Conservation (phyloP, 2,888 invertebrate species). For the Tetrapedia diversipes region DNA sequence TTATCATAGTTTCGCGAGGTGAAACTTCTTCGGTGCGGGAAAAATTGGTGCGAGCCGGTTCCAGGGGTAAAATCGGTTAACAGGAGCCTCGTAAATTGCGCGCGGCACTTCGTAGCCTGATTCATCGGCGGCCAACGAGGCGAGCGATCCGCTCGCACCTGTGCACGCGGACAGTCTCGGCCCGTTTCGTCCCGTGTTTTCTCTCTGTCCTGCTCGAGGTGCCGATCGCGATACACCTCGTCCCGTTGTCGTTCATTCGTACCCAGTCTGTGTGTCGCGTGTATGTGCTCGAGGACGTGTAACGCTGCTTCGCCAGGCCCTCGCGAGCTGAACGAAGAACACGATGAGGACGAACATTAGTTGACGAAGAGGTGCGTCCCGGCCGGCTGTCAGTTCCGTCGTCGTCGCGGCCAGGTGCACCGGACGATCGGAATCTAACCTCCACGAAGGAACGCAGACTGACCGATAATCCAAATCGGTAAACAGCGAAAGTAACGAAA, state of each 20-base stretch:
- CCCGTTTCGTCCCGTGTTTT: neutral
- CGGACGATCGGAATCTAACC: constrained; percentile 43
- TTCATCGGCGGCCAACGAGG: neutral
- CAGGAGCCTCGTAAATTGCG: neutral
- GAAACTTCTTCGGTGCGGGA: neutral
- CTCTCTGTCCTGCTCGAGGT: constrained; percentile 1
- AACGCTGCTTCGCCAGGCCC: constrained; percentile 43
- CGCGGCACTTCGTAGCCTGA: neutral
- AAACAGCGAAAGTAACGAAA: too few species aligned
- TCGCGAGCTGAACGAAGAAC: constrained; percentile 32
- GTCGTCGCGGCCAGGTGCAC: constrained; percentile 50
- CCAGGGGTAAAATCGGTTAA: neutral
- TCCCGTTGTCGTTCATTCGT: neutral
- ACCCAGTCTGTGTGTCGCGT: constrained; percentile 22
- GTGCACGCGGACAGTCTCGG: constrained; percentile 36
- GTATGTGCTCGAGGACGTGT: constrained; percentile 54
- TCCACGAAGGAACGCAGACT: too few species aligned
- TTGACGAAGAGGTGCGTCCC: constrained; percentile 65
- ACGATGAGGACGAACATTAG: constrained; percentile 64
- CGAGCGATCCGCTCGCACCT: constrained; percentile 32
- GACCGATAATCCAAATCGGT: too few species aligned
- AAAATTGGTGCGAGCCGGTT: neutral
- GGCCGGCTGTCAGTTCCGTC: constrained; percentile 38
- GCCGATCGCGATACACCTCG: constrained; percentile 2
- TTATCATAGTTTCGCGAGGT: neutral